Percentiles rank a stretch among this genome's conserved stretches.
These are phyloP conservation scores for Styela plicata DNA, from an alignment of 23 tunicate genomes.

Conservation along the genomic window DNA sequence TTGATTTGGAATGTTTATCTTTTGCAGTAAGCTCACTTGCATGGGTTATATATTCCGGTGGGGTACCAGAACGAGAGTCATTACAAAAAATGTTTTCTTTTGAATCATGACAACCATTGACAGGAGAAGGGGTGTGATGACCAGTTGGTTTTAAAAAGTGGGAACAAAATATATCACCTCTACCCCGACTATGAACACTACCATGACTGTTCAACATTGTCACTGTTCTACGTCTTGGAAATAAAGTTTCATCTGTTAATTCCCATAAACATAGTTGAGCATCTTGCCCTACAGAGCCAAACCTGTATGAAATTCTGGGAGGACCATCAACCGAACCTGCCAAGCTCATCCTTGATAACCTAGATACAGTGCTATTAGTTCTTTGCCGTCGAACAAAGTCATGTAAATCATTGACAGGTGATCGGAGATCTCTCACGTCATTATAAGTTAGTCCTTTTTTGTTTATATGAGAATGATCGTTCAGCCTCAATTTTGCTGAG, in stretches of 20 bases:
- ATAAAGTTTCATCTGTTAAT: constrained; percentile 62
- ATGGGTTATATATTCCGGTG: background rate
- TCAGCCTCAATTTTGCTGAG: background rate
- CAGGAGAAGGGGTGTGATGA: background rate
- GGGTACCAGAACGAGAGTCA: background rate
- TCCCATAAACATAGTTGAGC: constrained; percentile 96
- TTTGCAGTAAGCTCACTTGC: background rate
- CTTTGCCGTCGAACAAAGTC: constrained; percentile 38
- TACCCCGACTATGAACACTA: background rate
- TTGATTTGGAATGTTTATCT: constrained; percentile 24
- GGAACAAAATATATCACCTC: background rate
- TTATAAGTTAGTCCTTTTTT: background rate
- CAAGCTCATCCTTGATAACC: constrained; percentile 58
- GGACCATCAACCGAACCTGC: constrained; percentile 47
- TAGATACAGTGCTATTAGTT: constrained; percentile 79
- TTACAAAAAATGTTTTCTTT: background rate
- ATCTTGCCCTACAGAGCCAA: constrained; percentile 99
- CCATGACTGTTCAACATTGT: constrained; percentile 9
- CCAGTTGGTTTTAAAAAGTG: background rate
- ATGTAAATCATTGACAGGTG: constrained; percentile 9
- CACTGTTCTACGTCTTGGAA: constrained; percentile 45
- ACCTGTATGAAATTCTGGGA: constrained; percentile 64
- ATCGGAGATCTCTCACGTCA: background rate
- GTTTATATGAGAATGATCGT: background rate
- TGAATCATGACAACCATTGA: constrained; percentile 1